Conservation (phyloP, 2,113 vertebrate genomes). For the Otus sunia region DNA sequence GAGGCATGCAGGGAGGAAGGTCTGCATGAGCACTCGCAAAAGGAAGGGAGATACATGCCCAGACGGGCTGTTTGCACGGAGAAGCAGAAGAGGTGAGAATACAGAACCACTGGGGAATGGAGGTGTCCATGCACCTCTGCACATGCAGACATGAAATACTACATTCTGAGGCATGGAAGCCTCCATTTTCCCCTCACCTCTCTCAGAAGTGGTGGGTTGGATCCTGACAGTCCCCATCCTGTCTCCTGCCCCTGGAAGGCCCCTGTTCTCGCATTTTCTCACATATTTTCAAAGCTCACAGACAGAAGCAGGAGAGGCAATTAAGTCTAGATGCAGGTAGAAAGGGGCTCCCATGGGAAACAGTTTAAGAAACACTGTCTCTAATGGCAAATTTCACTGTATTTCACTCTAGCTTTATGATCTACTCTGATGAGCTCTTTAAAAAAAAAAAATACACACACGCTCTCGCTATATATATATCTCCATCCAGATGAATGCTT, state of each 20-base stretch:
- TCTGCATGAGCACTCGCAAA: rapidly evolving
- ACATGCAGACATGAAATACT: rapidly evolving
- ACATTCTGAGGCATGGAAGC: not conserved
- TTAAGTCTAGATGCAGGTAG: not conserved
- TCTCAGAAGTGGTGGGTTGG: not conserved
- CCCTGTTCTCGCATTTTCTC: not conserved
- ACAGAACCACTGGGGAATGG: not conserved
- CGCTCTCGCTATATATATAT: not conserved
- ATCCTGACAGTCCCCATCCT: not conserved
- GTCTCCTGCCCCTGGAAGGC: not conserved
- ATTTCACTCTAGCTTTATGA: slow-evolving; percentile 32
- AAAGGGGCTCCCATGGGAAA: not conserved
- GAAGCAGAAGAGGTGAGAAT: not conserved
- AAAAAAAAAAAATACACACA: not conserved
- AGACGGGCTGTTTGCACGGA: rapidly evolving
- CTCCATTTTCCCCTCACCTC: not conserved
- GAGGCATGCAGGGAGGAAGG: not conserved
- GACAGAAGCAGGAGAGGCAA: not conserved
- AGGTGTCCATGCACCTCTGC: rapidly evolving
- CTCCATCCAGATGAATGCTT: slow-evolving; percentile 48
- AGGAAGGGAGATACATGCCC: not conserved
- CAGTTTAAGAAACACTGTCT: slow-evolving; percentile 15
- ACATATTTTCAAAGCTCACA: not conserved
- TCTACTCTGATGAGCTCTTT: slow-evolving; percentile 24
- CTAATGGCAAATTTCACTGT: slow-evolving; percentile 19